These are phyloP conservation scores for Uloborus plumipes DNA, from an alignment of 2,888 invertebrate species.

Conservation along the genomic window DNA sequence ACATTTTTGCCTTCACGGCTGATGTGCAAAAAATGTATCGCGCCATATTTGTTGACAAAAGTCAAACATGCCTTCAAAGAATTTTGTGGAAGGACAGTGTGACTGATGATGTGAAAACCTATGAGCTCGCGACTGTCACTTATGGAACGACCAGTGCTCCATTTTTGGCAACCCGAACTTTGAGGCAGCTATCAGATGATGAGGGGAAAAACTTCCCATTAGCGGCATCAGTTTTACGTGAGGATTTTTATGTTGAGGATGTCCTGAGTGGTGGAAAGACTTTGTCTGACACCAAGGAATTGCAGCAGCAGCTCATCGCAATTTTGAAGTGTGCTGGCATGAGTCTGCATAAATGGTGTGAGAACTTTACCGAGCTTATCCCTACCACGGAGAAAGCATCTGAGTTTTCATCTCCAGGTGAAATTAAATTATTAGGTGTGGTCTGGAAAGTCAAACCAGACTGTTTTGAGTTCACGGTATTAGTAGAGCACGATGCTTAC, in stretches of 20 bases:
- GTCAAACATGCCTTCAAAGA: too few relatives aligned
- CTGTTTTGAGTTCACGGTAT: not conserved
- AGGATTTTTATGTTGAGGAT: too few relatives aligned
- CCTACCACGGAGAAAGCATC: not conserved
- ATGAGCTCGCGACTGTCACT: conserved; percentile 68
- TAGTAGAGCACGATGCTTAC: too few relatives aligned
- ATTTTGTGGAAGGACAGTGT: conserved; percentile 54
- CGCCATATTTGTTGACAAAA: too few relatives aligned
- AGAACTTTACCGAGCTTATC: not conserved
- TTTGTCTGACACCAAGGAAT: too few relatives aligned
- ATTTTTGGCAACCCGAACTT: conserved; percentile 68
- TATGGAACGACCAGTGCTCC: conserved; percentile 66
- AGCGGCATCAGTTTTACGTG: too few relatives aligned
- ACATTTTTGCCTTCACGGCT: too few relatives aligned
- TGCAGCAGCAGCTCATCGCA: too few relatives aligned
- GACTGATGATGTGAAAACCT: conserved; percentile 60
- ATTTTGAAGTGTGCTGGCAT: too few relatives aligned
- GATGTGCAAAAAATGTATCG: too few relatives aligned
- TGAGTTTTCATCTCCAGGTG: not conserved
- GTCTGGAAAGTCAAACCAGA: not conserved
- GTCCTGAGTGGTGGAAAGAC: too few relatives aligned
- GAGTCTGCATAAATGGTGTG: too few relatives aligned
- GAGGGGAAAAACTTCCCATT: conserved; percentile 52
- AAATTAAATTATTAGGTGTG: conserved; percentile 15
- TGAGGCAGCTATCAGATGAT: conserved; percentile 66